A percentile compares a stretch with the other conserved stretches of the same genome.
These are phyloP conservation scores for Shinisaurus crocodilurus DNA, from an alignment of 2,113 vertebrate species.

Conservation along the genomic window DNA sequence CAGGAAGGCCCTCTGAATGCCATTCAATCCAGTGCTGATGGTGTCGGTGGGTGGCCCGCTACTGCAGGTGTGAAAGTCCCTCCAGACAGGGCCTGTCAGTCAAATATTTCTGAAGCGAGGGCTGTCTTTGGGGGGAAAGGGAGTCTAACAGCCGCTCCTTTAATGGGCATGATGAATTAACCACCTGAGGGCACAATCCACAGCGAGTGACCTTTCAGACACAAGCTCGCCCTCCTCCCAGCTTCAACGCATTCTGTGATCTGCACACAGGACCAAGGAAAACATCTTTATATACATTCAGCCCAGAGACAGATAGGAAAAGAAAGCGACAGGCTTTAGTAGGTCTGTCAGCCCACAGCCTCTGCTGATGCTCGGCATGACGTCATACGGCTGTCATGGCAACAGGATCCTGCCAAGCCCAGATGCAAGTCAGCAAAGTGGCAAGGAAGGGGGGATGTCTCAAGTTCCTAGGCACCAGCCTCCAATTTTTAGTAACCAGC, in stretches of 20 bases:
- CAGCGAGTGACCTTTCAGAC: conserved; percentile 64
- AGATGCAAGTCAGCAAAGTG: not conserved
- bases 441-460: too few species aligned
- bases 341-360: not conserved
- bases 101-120: not conserved
- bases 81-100: conserved; percentile 43
- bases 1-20: too few species aligned
- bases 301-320: conserved; percentile 29
- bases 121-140: conserved; percentile 13
- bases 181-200: conserved; percentile 46
- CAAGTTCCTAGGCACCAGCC: not conserved
- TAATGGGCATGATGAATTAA: conserved; percentile 61
- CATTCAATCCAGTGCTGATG: too few species aligned
- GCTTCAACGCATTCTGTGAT: conserved; percentile 56
- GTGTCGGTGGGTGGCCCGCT: too few species aligned
- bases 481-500: not conserved
- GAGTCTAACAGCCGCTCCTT: conserved; percentile 42
- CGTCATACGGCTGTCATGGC: conserved; percentile 25
- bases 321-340: conserved; percentile 10
- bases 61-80: conserved; percentile 44
- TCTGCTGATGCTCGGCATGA: not conserved
- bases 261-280: conserved; percentile 47
- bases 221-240: conserved; percentile 5
- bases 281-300: conserved; percentile 37
- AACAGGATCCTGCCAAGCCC: conserved; percentile 21